Base-by-base conservation (phyloP, 2,113 vertebrate species). In the Calyptomena viridis region DNA sequence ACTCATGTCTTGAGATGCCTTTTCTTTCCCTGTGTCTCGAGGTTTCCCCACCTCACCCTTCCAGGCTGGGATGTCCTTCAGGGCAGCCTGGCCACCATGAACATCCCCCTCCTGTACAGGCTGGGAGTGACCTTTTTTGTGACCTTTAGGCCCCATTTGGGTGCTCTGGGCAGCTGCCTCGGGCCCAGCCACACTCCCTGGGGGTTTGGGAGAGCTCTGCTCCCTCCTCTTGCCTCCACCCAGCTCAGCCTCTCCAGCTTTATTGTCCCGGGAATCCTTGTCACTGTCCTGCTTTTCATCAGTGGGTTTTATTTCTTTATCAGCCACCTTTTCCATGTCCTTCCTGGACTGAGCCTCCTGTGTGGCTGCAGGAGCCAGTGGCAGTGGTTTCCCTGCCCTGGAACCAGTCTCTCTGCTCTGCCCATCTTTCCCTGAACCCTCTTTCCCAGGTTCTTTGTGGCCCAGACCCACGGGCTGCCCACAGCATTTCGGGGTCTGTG, bases 401-500 rank as follows among this genome's bases (percentile, higher is more conserved):
- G n/a, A 5, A 14, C 2, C 39, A 14, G 56, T 44, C 53, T 39
- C 86, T 28, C 20, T 37, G 58, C 24, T 7, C 12, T 31, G 19
- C 31, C 66, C 77, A 1, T 4, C 93, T 33, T n/a, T 5, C 73
- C 67, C 35, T 2, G 24, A 31, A 28, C 12, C 8, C 21, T 80
- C 91, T 37, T 37, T 7, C 5, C 24, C 74, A 52, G 82, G 60
- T 8, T 68, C 90, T 50, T 1, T 4, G 9, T 62, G 58, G 5
- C 56, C 90, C 30, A 72, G 4, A 1, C 0, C 3, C 5, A 5
- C 1, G 0, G 20, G 52, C 0, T 58, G 82, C 86, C 84, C 64
- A 1, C 1, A 7, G 22, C 12, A 3, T 13, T 62, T 39, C 20
- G 16, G 69, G 0, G 1, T 10, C 46, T 50, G 9, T 4, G 5